Evolutionary conservation across 2,797 vertebrate genomes (phyloP).

Genomic region (Lepus oiostolus): DNA sequence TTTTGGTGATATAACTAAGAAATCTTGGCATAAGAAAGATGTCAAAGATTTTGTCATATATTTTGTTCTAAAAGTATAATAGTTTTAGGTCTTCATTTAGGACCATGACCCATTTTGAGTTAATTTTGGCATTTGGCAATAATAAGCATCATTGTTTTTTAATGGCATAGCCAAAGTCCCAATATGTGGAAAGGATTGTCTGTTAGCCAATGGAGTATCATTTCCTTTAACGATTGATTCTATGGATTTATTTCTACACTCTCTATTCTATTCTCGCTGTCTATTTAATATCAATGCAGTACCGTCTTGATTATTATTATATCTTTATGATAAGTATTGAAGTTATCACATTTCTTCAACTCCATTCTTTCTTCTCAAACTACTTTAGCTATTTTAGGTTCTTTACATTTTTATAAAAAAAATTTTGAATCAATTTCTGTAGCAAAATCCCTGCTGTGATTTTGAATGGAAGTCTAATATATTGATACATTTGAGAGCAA

Average conservation of each 20-base stretch:
- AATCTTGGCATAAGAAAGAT: too few relatives aligned
- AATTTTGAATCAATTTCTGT: not conserved
- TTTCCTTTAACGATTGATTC: not conserved
- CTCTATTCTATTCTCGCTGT: not conserved
- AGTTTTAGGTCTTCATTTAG: too few relatives aligned
- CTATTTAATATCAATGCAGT: not conserved
- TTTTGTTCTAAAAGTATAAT: too few relatives aligned
- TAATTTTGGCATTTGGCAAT: not conserved
- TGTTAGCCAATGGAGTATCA: not conserved
- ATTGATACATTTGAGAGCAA: not conserved
- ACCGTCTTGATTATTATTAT: not conserved
- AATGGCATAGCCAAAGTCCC: not conserved
- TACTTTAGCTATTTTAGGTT: too few relatives aligned
- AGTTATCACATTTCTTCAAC: not conserved
- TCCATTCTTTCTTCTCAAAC: not conserved
- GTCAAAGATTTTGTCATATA: too few relatives aligned
- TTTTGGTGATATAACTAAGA: too few relatives aligned
- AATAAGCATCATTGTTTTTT: not conserved
- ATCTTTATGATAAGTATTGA: not conserved
- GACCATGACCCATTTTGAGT: too few relatives aligned
- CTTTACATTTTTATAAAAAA: not conserved
- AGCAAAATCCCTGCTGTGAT: not conserved
- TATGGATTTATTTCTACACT: not conserved
- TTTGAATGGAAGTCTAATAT: not conserved
- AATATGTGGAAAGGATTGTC: not conserved